Percentiles rank a stretch among this genome's conserved stretches.
Evolutionary conservation across 2,888 invertebrate species (phyloP).

Genomic region (Embidobia sp.): DNA sequence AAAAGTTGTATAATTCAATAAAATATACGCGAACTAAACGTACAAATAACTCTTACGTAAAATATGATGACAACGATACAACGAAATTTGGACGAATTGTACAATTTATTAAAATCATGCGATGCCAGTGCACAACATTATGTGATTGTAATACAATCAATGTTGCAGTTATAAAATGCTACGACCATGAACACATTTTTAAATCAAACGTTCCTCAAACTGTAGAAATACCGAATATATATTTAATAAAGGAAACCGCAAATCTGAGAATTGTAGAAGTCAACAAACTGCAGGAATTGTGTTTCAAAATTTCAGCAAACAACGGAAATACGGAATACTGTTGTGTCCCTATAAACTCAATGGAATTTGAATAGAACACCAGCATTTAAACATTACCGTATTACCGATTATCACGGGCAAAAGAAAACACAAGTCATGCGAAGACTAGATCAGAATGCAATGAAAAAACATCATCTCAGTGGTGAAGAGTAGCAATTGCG

Average conservation of each 20-base stretch:
- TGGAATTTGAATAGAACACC: slow-evolving; percentile 14
- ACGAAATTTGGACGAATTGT: slow-evolving; percentile 32
- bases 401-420: too few species aligned
- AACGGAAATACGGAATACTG: not conserved
- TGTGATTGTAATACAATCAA: slow-evolving; percentile 28
- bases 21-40: slow-evolving; percentile 23
- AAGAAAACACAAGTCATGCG: too few species aligned
- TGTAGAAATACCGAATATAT: not conserved
- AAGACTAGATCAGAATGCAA: too few species aligned
- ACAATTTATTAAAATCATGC: slow-evolving; percentile 27
- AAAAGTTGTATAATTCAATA: slow-evolving; percentile 27
- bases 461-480: too few species aligned
- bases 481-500: too few species aligned
- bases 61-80: slow-evolving; percentile 6
- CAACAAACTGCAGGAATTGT: not conserved
- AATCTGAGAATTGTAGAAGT: not conserved
- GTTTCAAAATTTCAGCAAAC: not conserved
- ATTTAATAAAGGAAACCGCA: not conserved
- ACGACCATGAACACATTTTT: not conserved
- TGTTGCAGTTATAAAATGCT: slow-evolving; percentile 21
- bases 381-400: too few species aligned
- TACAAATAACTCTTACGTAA: slow-evolving; percentile 33
- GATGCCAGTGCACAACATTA: slow-evolving; percentile 31
- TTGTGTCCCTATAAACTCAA: slow-evolving; percentile 5
- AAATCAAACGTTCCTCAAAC: not conserved